Evolutionary conservation across 2,888 invertebrate species (phyloP).

Genomic region (Ethmia dodecea): DNA sequence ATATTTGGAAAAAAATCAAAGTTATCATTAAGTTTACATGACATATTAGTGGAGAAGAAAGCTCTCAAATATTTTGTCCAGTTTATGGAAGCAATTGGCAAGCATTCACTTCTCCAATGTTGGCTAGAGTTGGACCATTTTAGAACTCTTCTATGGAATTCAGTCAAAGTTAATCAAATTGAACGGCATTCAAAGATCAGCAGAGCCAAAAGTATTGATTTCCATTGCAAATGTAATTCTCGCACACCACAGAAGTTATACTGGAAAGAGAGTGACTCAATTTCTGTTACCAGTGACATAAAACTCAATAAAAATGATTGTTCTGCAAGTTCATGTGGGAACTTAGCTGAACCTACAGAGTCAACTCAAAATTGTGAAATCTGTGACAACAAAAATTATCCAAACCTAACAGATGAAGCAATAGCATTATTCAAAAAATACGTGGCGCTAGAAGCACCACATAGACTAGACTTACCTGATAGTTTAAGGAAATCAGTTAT

Average conservation of each 20-base stretch:
- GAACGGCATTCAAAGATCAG: constrained; percentile 40
- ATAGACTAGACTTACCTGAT: constrained; percentile 78
- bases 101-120: constrained; percentile 82
- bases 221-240: constrained; percentile 35
- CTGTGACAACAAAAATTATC: constrained; percentile 26
- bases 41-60: constrained; percentile 87
- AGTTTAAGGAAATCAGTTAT: constrained; percentile 77
- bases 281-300: constrained; percentile 30
- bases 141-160: constrained; percentile 40
- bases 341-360: constrained; percentile 45
- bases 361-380: constrained; percentile 26
- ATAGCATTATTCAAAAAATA: constrained; percentile 87
- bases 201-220: constrained; percentile 56
- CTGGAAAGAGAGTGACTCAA: constrained; percentile 34
- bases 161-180: constrained; percentile 25
- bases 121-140: constrained; percentile 87
- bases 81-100: constrained; percentile 87
- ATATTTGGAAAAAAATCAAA: constrained; percentile 76
- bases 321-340: constrained; percentile 50
- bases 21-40: constrained; percentile 84
- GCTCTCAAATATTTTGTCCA: constrained; percentile 91
- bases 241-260: constrained; percentile 34
- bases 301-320: constrained; percentile 32
- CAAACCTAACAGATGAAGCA: constrained; percentile 76
- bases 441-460: constrained; percentile 82